Base-by-base conservation (phyloP, 2,888 invertebrate genomes). In the Habrosyne pyritoides region DNA sequence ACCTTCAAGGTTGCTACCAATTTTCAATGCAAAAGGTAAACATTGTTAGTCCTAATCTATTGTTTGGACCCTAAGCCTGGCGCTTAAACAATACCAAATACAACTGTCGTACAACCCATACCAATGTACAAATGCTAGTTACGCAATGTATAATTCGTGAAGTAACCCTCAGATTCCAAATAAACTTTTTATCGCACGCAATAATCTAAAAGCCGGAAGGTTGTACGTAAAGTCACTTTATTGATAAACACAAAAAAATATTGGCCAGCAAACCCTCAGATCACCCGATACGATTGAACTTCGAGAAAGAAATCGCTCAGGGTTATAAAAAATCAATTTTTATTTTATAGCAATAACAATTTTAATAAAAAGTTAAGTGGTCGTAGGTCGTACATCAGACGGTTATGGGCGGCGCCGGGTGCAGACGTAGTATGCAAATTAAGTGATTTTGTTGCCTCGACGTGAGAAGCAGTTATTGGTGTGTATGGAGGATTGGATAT, bases 351-450 rank as follows among this genome's bases (percentile, higher is more conserved):
- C 58, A 36, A 48, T 57, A 42, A 42, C 18, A 42, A 42, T 56
- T 57, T 62, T 57, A 67, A 59, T 67, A 66, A 69, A n/a, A 68
- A 67, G 61, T 60, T 69, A 53, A 66, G 57, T 18, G 42, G 7
- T 42, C 60, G 57, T 49, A 21, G 21, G 24, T 53, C 58, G 54
- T 64, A 53, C 57, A 59, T 54, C 50, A 51, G 46, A 48, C 33
- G n/a, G 22, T 42, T 53, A 54, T 47, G 55, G 47, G 14, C 8
- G 22, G 14, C 12, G 54, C 10, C 53, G 10, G 22, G 52, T 54
- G 18, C 21, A 14, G 33, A 18, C 30, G 10, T 46, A 57, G 53
- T 60, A 63, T 67, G 63, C 47, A 66, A 66, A 66, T 59, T 14
- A 51, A 33, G 26, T n/a, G 21, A 53, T 58, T 60, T 59, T 30